Evolutionary conservation across 2,888 invertebrate species (phyloP), one percentile per base, ranked within the genome.

Genomic region (Idaea biselata): DNA sequence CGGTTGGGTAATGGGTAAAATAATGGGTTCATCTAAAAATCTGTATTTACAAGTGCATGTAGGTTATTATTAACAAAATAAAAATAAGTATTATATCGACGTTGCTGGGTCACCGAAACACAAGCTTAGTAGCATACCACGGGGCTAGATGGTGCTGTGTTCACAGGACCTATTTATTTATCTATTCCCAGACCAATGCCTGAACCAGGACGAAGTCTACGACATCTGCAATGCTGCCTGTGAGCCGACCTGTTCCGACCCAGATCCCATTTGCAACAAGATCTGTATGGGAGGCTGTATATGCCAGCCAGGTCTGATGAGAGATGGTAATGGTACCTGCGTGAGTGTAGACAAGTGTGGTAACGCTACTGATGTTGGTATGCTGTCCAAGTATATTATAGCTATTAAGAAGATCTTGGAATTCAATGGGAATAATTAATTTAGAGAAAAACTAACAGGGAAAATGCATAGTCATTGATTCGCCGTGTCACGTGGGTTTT

Each of bases 221-320:
- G 89, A 89, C 71, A 68, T 81, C 0, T 92, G 91, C 71, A 85
- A 83, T 60, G 88, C 79, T 0, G 71, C 72, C 18, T 92, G 91
- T 67, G 86, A 91, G 69, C 85, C 92, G 0, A 80, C 86, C 8
- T 92, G 91, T 69, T 66, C 68, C 0, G 83, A 88, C 33, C 90
- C 89, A 0, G 82, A 83, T 54, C 91, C 91, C 0, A 79, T 90
- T n/a, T 91, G 91, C 75, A 79, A 81, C 1, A 80, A 81, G 60
- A 67, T 83, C 1, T 91, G 91, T 72, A 64, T 75, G 0, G 81
- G 85, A 0, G 91, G 91, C 0, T 92, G 91, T 75, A 69, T 91
- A 7, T 92, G 91, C 72, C 73, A 87, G 0, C 61, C 84, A 0
- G 91, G 91, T 0, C 73, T 89, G 0, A 72, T 90, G 33, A 74